Evolutionary conservation across 1,140 invertebrate genomes (phyloP).

Genomic region (Papilio dardanus): DNA sequence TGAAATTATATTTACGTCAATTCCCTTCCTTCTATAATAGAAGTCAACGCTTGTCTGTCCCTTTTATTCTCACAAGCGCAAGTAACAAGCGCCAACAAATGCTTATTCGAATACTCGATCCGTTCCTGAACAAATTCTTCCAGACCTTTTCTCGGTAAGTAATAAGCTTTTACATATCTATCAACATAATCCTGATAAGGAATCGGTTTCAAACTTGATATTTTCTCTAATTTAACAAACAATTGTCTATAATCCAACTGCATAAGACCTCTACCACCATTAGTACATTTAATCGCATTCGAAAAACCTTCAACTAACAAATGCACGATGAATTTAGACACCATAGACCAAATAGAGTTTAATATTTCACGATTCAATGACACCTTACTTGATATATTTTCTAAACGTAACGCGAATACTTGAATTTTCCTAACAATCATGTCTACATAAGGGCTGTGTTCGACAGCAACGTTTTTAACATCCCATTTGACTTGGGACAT

Average conservation of each 20-base stretch:
- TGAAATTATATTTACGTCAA: too few species aligned
- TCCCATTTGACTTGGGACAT: conserved; percentile 98
- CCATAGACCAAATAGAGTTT: conserved; percentile 92
- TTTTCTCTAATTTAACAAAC: conserved; percentile 93
- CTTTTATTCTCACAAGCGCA: conserved; percentile 95
- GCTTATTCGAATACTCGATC: conserved; percentile 94
- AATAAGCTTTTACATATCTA: conserved; percentile 97
- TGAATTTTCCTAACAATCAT: conserved; percentile 89
- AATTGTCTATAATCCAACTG: conserved; percentile 98
- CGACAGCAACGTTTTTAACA: conserved; percentile 96
- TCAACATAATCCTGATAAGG: conserved; percentile 96
- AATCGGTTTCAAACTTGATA: conserved; percentile 91
- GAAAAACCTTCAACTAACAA: conserved; percentile 97
- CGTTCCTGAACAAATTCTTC: conserved; percentile 95
- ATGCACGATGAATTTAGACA: conserved; percentile 91
- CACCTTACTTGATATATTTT: conserved; percentile 86
- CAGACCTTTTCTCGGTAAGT: conserved; percentile 93
- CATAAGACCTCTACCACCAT: conserved; percentile 98
- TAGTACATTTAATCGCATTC: conserved; percentile 96
- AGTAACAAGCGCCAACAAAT: conserved; percentile 92
- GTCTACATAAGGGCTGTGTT: conserved; percentile 96
- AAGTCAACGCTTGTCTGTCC: conserved; percentile 89
- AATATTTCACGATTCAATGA: conserved; percentile 88
- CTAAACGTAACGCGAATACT: conserved; percentile 89
- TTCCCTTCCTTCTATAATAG: conserved; percentile 85